These are phyloP conservation scores for Leptothorax acervorum DNA, from an alignment of 2,888 invertebrate species.

Conservation along the genomic window DNA sequence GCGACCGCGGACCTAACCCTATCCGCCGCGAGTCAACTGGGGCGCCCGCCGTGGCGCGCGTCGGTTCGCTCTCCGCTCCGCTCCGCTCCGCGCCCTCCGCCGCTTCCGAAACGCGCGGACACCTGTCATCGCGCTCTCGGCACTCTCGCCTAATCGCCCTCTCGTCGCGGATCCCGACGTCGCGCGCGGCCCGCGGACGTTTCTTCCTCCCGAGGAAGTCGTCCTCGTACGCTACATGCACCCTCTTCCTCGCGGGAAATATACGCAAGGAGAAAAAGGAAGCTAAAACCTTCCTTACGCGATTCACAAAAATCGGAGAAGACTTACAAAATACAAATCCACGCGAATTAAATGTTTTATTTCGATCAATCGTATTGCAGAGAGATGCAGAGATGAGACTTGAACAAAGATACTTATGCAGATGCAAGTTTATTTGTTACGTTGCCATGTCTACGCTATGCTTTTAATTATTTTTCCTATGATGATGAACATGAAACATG, in stretches of 20 bases:
- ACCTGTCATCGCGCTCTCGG: conserved; percentile 79
- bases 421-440: background rate
- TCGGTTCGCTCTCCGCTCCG: conserved; percentile 78
- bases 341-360: background rate
- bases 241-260: background rate
- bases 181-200: no score
- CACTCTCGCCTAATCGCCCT: no score
- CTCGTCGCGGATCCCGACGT: no score
- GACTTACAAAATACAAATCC: no score
- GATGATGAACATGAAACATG: background rate
- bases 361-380: background rate
- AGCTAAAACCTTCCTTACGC: background rate
- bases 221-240: no score
- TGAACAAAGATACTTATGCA: background rate
- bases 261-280: background rate
- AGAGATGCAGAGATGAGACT: background rate
- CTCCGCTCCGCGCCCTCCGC: conserved; percentile 79
- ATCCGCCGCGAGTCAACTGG: conserved; percentile 59
- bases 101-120: conserved; percentile 72
- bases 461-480: background rate
- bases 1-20: conserved; percentile 72
- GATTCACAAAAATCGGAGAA: background rate
- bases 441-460: background rate
- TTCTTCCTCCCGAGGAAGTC: background rate
- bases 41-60: conserved; percentile 80